Conservation (phyloP, 2,113 vertebrate species). For the Rousettus leschenaultii region DNA sequence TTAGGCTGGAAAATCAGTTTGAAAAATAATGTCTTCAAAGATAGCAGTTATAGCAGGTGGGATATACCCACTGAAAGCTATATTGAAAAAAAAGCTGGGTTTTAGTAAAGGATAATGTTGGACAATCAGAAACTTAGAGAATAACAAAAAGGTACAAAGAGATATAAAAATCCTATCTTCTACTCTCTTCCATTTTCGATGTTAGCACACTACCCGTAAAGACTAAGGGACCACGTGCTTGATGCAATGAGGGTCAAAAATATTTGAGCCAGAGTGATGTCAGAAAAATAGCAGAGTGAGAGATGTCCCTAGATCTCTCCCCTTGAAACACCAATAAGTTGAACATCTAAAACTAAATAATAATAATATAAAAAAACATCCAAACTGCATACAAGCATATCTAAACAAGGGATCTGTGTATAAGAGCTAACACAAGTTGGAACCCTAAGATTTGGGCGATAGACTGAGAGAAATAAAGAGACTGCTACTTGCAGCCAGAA, state of each 20-base stretch:
- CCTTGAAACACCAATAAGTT: too few relatives aligned
- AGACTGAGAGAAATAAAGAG: too few relatives aligned
- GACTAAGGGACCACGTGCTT: not conserved
- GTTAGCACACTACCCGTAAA: not conserved
- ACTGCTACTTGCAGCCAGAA: too few relatives aligned
- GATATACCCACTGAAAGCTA: slow-evolving; percentile 13
- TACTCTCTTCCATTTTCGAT: not conserved
- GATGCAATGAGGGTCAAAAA: not conserved
- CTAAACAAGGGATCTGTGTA: too few relatives aligned
- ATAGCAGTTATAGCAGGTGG: slow-evolving; percentile 6
- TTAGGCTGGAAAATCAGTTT: slow-evolving; percentile 44
- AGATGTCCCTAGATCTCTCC: too few relatives aligned
- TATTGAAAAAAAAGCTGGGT: slow-evolving; percentile 8
- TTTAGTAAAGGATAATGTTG: not conserved
- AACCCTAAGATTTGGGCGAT: too few relatives aligned
- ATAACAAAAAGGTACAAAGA: not conserved
- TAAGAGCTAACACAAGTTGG: too few relatives aligned
- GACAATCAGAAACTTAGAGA: not conserved
- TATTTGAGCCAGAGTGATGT: too few relatives aligned
- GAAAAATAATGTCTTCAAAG: slow-evolving; percentile 39
- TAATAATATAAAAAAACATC: too few relatives aligned
- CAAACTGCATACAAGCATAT: too few relatives aligned
- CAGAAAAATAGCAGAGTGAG: too few relatives aligned
- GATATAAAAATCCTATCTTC: not conserved
- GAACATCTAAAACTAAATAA: too few relatives aligned